Evolutionary conservation across 1,140 invertebrate genomes (phyloP).

Genomic region (Metopolophium dirhodum): DNA sequence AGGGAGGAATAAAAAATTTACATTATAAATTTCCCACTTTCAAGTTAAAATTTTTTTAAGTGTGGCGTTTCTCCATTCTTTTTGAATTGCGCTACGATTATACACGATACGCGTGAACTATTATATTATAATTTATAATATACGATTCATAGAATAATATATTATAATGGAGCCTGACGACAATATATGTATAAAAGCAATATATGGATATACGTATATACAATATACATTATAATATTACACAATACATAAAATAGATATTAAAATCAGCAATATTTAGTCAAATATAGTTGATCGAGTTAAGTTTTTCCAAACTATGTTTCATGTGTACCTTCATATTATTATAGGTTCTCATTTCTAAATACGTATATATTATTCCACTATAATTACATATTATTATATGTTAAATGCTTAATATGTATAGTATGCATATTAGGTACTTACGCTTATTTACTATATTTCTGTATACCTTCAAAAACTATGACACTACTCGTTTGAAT

Average conservation of each 20-base stretch:
- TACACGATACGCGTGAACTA: not conserved
- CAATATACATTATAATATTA: not conserved
- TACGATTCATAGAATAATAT: not conserved
- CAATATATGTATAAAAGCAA: not conserved
- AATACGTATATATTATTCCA: not conserved
- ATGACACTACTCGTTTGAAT: not conserved
- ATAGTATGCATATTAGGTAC: not conserved
- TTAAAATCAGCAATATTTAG: not conserved
- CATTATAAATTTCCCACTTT: not conserved
- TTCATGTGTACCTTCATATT: not conserved
- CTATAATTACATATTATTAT: not conserved
- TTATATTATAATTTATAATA: not conserved
- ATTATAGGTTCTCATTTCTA: no score
- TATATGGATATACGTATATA: not conserved
- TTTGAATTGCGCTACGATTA: not conserved
- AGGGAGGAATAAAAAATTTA: not conserved
- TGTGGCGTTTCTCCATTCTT: not conserved
- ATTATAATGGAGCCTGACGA: not conserved
- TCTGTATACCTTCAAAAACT: not conserved
- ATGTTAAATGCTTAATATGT: not conserved
- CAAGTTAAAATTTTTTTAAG: not conserved
- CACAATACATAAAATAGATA: not conserved
- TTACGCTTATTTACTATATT: not conserved
- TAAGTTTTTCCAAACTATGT: not conserved
- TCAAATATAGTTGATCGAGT: not conserved